Base-by-base conservation (phyloP, 2,888 invertebrate species). In the Cryptops parisi region DNA sequence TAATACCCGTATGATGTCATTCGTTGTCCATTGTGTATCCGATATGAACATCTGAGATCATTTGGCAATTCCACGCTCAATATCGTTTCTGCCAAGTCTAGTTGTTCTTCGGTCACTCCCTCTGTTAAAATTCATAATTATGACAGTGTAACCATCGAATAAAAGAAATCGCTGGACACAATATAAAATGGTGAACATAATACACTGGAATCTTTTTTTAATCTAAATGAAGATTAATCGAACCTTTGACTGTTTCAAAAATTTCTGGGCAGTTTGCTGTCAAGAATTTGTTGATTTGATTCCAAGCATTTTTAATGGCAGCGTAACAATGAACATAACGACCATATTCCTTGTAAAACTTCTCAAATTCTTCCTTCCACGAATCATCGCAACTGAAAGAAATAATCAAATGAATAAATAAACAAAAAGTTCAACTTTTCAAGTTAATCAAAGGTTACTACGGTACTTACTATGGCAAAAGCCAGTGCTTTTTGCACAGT, bases 1-100 rank as follows among this genome's bases (percentile, higher is more conserved):
- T n/a, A n/a, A 22, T 41, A 50, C 50, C 50, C 50, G 9, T 40
- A 41, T n/a, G 22, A 21, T 40, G 24, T 24, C 15, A 53, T 23
- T 26, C 54, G 47, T 56, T 66, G 65, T 15, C 65, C 66, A 59
- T 65, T 62, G 50, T 63, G 62, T 24, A 66, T 62, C 21, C 64
- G 59, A 54, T 62, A 62, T 12, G 65, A 64, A 52, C 64, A 62
- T 27, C 64, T 54, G 1, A 65, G 45, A 58, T 65, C 66, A 19
- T 52, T 41, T 0, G 65, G 65, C 12, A 66, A 54, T 33, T 50
- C 55, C n/a, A 59, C 54, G 21, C 56, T 56, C 3, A 63, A 50
- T 21, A 46, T 52, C 2, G 45, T 54, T 53, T 66, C 65, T 9
- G 57, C 48, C 2, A 43, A 45, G 52, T 61, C 46, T 19, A 61